Evolutionary conservation across 37 sponge, comb jelly and placozoan species (phyloP).

Genomic region (Aplysina aerophoba): DNA sequence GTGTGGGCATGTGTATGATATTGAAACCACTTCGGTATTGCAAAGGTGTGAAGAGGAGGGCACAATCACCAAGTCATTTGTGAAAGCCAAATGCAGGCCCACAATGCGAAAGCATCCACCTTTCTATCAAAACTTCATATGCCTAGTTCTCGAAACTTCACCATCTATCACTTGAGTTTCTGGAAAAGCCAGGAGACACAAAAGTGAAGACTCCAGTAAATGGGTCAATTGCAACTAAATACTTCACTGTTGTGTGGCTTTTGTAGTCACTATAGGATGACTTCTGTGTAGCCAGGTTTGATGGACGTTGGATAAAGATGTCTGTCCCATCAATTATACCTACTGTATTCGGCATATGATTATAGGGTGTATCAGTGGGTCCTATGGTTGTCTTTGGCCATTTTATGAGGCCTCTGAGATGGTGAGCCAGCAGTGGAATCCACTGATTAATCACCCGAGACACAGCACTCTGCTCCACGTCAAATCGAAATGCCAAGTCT

Average conservation of each 20-base stretch:
- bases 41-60: no score
- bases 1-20: slow-evolving; percentile 39
- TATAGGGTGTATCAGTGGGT: neutral
- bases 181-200: slow-evolving; percentile 15
- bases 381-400: slow-evolving; percentile 34
- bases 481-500: slow-evolving; percentile 31
- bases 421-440: slow-evolving; percentile 32
- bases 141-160: neutral
- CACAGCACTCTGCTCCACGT: slow-evolving; percentile 33
- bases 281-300: neutral
- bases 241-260: slow-evolving; percentile 42
- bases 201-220: slow-evolving; percentile 20
- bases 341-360: slow-evolving; percentile 24
- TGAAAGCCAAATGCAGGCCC: slow-evolving; percentile 43
- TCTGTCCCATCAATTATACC: slow-evolving; percentile 23
- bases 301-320: slow-evolving; percentile 2
- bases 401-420: slow-evolving; percentile 21
- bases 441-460: slow-evolving; percentile 20
- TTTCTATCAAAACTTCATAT: slow-evolving; percentile 23
- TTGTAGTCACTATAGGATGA: slow-evolving; percentile 36
- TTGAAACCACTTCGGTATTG: neutral
- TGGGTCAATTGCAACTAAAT: slow-evolving; percentile 29
- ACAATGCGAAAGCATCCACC: slow-evolving; percentile 41
- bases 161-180: slow-evolving; percentile 12
- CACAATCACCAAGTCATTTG: neutral